Conservation (phyloP, 1,140 invertebrate genomes). For the Stenopsyche tienmushanensis region DNA sequence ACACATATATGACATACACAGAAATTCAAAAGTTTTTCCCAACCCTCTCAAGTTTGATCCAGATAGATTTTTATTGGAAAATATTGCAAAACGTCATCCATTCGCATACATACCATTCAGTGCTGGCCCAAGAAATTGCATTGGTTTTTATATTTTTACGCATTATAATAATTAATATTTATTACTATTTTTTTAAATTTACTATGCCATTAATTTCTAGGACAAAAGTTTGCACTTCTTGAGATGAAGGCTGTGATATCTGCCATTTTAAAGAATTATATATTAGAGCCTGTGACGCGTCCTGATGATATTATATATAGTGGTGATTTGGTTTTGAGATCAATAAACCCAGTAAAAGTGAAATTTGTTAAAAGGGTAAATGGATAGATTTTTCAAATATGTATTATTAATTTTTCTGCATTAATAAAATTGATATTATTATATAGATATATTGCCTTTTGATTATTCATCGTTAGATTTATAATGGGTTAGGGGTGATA, state of each 20-base stretch:
- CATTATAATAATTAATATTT: not conserved
- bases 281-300: slow-evolving; percentile 49
- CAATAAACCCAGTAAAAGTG: slow-evolving; percentile 50
- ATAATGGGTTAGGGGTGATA: too few relatives aligned
- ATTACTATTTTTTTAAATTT: not conserved
- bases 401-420: too few relatives aligned
- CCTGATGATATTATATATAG: slow-evolving; percentile 43
- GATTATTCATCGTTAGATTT: too few relatives aligned
- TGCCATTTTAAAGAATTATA: slow-evolving; percentile 65
- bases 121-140: slow-evolving; percentile 25
- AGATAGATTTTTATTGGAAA: slow-evolving; percentile 22
- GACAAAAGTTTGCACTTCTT: slow-evolving; percentile 78
- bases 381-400: too few relatives aligned
- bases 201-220: slow-evolving; percentile 46
- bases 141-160: slow-evolving; percentile 5
- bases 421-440: too few relatives aligned
- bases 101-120: slow-evolving; percentile 21
- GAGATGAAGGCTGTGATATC: slow-evolving; percentile 73
- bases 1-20: slow-evolving; percentile 28
- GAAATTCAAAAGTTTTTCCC: slow-evolving; percentile 16
- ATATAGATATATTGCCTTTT: too few relatives aligned
- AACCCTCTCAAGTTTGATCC: slow-evolving; percentile 17
- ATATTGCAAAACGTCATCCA: slow-evolving; percentile 15
- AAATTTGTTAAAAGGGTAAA: too few relatives aligned
- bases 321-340: slow-evolving; percentile 58